Conservation (phyloP, 2,797 vertebrate species). For the Emys orbicularis region DNA sequence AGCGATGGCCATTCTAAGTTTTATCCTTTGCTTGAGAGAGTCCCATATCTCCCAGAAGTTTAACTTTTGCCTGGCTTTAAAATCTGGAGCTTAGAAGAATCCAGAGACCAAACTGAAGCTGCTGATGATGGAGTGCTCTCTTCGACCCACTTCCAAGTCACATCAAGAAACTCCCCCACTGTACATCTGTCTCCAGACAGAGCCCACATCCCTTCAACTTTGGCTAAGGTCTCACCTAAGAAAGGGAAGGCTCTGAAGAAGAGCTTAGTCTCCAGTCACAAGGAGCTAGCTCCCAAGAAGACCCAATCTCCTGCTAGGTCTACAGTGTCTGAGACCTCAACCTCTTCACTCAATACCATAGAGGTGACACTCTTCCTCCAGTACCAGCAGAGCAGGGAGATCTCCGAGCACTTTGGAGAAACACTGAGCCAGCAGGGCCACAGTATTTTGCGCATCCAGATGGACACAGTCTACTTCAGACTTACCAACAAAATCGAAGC, state of each 20-base stretch:
- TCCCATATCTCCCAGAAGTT: not conserved
- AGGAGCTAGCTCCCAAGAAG: not conserved
- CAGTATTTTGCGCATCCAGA: not conserved
- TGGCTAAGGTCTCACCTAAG: not conserved
- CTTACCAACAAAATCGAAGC: not conserved
- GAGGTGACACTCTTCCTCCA: not conserved
- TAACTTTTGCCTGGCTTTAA: not conserved
- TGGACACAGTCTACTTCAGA: not conserved
- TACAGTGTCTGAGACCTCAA: not conserved
- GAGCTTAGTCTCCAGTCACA: not conserved
- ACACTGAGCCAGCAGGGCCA: not conserved
- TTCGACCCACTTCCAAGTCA: not conserved
- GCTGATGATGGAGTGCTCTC: not conserved
- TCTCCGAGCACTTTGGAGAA: not conserved
- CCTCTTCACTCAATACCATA: not conserved
- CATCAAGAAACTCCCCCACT: not conserved
- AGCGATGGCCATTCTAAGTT: no score
- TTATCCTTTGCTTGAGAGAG: no score
- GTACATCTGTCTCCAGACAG: not conserved
- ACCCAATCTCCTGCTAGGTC: not conserved
- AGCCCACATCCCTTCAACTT: not conserved
- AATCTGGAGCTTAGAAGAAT: not conserved
- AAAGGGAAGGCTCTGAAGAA: not conserved
- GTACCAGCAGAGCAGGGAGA: not conserved
- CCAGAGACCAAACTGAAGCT: not conserved